Conservation (phyloP, 2,797 vertebrate genomes). For the Ataeniobius toweri region DNA sequence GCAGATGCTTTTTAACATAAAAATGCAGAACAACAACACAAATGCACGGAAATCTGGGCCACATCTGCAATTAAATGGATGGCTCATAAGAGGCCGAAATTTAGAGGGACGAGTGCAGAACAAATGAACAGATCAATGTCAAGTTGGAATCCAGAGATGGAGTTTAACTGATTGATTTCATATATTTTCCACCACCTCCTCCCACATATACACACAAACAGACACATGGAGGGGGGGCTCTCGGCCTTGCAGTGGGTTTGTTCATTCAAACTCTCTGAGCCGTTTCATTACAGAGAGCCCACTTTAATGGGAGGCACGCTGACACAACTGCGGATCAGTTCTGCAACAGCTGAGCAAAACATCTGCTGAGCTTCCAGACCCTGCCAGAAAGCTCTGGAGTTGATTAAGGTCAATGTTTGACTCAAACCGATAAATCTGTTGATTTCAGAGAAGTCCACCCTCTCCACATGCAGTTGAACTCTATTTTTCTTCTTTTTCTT, state of each 20-base stretch:
- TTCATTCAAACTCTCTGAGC: conserved; percentile 38
- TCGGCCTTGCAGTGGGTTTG: conserved; percentile 29
- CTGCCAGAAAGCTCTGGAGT: conserved; percentile 46
- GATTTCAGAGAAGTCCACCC: conserved; percentile 57
- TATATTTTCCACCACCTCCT: conserved; percentile 44
- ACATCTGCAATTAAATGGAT: conserved; percentile 21
- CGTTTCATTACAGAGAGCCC: conserved; percentile 52
- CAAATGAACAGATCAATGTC: conserved; percentile 27
- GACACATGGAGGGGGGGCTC: conserved; percentile 14
- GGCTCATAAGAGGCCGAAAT: conserved; percentile 12
- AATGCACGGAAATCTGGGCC: conserved; percentile 33
- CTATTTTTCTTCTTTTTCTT: background rate
- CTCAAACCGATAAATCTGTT: conserved; percentile 64
- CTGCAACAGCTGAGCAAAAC: conserved; percentile 73
- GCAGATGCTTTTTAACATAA: conserved; percentile 56
- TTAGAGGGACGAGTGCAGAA: conserved; percentile 4
- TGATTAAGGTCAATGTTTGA: conserved; percentile 62
- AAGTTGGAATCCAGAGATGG: conserved; percentile 23
- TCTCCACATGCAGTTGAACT: conserved; percentile 2
- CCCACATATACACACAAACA: conserved; percentile 10
- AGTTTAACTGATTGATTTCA: conserved; percentile 51
- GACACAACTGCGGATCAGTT: conserved; percentile 58
- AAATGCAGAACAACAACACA: conserved; percentile 27
- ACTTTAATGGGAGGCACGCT: conserved; percentile 55
- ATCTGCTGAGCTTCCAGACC: conserved; percentile 59